Conservation (phyloP, 2,888 invertebrate species). For the Sepioteuthis lessoniana region DNA sequence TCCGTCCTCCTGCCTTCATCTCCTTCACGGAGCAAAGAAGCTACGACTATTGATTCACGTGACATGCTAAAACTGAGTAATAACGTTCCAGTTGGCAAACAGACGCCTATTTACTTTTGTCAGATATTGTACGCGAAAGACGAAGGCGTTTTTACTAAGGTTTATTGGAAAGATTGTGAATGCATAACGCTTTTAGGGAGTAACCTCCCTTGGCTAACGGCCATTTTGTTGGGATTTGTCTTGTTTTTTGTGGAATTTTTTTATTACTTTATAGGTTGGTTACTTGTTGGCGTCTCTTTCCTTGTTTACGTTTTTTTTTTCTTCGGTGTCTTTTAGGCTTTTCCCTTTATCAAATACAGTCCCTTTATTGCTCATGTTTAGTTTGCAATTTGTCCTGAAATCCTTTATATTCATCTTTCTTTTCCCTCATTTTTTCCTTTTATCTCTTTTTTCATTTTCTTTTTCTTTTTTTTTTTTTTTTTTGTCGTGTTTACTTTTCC, state of each 20-base stretch:
- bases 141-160: not conserved
- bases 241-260: not conserved
- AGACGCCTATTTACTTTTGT: constrained; percentile 23
- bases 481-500: not conserved
- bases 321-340: not conserved
- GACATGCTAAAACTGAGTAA: not conserved
- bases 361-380: not conserved
- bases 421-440: not conserved
- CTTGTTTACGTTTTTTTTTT: not conserved
- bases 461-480: not conserved
- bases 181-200: constrained; percentile 9
- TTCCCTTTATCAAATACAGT: not conserved
- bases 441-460: not conserved
- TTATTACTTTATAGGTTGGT: not conserved
- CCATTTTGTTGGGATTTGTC: not conserved
- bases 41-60: not conserved
- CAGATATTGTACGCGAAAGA: constrained; percentile 4
- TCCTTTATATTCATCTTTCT: not conserved
- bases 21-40: not conserved
- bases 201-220: constrained; percentile 10
- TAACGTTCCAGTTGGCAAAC: constrained; percentile 23
- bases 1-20: not conserved
- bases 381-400: not conserved
- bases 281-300: not conserved
- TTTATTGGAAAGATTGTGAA: not conserved